These are phyloP conservation scores for Malurus cyaneus DNA, from an alignment of 2,113 vertebrate genomes.

Conservation along the genomic window DNA sequence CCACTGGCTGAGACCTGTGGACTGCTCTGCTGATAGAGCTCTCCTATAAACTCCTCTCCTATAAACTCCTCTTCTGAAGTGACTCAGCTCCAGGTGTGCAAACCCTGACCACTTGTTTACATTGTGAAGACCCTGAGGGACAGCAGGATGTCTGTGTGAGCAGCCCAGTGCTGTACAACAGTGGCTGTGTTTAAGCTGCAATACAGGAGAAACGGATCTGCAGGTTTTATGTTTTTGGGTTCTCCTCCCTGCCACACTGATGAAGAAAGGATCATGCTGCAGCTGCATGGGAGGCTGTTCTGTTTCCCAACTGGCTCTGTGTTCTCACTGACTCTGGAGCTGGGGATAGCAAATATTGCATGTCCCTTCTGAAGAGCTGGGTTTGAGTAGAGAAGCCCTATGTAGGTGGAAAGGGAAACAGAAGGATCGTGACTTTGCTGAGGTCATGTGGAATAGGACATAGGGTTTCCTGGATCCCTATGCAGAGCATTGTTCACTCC, in stretches of 20 bases:
- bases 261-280: rapidly evolving
- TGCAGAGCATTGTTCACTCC: neutral
- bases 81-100: neutral
- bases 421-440: neutral
- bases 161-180: too few species aligned
- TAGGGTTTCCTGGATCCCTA: neutral
- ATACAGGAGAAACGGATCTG: rapidly evolving
- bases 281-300: neutral
- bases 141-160: neutral
- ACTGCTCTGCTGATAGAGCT: neutral
- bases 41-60: neutral
- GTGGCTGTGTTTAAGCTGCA: neutral
- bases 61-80: neutral
- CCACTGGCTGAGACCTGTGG: neutral
- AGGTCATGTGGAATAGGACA: neutral
- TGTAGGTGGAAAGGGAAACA: slow-evolving; percentile 40
- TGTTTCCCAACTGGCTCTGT: neutral
- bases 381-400: neutral
- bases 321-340: neutral
- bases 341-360: neutral
- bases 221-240: neutral
- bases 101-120: neutral
- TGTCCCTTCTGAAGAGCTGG: neutral
- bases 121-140: neutral
- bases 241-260: neutral